These are phyloP conservation scores for Nysson spinosus DNA, from an alignment of 2,888 invertebrate species.

Conservation along the genomic window DNA sequence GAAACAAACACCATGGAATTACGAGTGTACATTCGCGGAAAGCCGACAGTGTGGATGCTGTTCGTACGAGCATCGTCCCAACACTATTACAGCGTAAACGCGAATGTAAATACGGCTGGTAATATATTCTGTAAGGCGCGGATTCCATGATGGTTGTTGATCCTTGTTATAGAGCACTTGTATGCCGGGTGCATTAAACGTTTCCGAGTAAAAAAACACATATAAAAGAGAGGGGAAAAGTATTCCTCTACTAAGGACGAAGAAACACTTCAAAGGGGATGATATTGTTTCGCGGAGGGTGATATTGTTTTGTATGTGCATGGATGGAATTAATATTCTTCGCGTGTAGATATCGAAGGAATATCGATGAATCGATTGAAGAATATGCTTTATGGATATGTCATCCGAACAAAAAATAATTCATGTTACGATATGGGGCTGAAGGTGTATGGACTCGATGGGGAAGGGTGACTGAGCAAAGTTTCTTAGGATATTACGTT, in stretches of 20 bases:
- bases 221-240: slow-evolving; percentile 14
- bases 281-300: not conserved
- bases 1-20: slow-evolving; percentile 71
- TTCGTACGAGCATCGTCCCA: slow-evolving; percentile 44
- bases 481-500: slow-evolving; percentile 58
- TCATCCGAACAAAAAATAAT: slow-evolving; percentile 8
- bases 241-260: not conserved
- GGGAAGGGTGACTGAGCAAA: slow-evolving; percentile 34
- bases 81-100: slow-evolving; percentile 57
- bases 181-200: slow-evolving; percentile 50
- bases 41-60: slow-evolving; percentile 34
- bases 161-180: slow-evolving; percentile 57
- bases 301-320: not conserved
- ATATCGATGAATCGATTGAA: too few species aligned
- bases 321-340: not conserved
- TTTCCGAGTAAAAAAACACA: slow-evolving; percentile 22
- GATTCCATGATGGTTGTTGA: slow-evolving; percentile 58
- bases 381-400: too few species aligned
- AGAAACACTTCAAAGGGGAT: not conserved
- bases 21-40: slow-evolving; percentile 58
- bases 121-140: slow-evolving; percentile 61
- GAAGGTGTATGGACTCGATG: slow-evolving; percentile 9
- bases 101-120: slow-evolving; percentile 54
- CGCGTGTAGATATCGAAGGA: too few species aligned
- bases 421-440: slow-evolving; percentile 2